Evolutionary conservation across 2,113 vertebrate genomes (phyloP).

Genomic region (Carassius auratus): DNA sequence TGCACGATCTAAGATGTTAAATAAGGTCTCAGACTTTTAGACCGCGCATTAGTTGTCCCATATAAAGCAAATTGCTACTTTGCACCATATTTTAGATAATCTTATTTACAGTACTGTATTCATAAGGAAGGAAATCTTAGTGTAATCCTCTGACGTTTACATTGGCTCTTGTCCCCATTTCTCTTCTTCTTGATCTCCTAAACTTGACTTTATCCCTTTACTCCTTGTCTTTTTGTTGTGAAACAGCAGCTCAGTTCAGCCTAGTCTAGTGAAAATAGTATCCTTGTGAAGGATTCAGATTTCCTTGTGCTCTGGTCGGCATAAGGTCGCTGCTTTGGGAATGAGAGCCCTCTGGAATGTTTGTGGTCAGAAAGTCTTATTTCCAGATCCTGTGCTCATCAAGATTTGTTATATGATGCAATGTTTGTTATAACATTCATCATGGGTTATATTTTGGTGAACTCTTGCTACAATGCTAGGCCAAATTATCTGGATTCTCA

Average conservation of each 20-base stretch:
- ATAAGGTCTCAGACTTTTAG: not conserved
- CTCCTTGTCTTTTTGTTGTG: slow-evolving; percentile 20
- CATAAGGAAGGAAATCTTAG: too few species aligned
- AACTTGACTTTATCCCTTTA: slow-evolving; percentile 9
- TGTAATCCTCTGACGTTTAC: not conserved
- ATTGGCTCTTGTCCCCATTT: not conserved
- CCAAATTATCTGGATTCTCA: not conserved
- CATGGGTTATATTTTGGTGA: not conserved
- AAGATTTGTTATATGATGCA: not conserved
- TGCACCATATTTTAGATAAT: too few species aligned
- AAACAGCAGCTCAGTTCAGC: slow-evolving; percentile 8
- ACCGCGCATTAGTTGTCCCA: not conserved
- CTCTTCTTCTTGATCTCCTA: not conserved
- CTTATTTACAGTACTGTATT: too few species aligned
- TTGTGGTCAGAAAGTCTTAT: not conserved
- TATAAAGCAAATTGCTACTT: not conserved
- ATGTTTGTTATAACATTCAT: not conserved
- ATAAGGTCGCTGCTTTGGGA: slow-evolving; percentile 1
- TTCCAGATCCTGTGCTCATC: not conserved
- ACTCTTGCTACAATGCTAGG: not conserved
- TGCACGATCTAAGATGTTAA: too few species aligned
- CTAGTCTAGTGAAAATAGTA: slow-evolving; percentile 9
- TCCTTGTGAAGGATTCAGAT: slow-evolving; percentile 20
- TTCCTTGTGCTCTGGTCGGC: not conserved
- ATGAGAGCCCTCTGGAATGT: slow-evolving; percentile 27